Evolutionary conservation across 1,140 invertebrate species (phyloP).

Genomic region (Cydia splendana): DNA sequence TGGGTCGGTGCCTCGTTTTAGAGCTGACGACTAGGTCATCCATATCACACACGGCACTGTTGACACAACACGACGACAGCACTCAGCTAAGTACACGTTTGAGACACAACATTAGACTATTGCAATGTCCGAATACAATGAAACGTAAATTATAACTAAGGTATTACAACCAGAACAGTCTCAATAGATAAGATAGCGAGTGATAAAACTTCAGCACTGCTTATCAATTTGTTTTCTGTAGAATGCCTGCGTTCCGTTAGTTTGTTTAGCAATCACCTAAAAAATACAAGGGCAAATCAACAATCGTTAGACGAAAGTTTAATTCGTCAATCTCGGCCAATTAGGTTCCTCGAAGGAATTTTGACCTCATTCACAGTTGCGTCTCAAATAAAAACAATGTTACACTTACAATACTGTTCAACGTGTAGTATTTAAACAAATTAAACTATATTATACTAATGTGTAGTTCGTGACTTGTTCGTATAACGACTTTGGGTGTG

Average conservation of each 20-base stretch:
- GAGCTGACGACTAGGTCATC: conserved; percentile 51
- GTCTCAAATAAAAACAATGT: conserved; percentile 1
- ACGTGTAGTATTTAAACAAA: not conserved
- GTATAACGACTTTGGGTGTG: conserved; percentile 9
- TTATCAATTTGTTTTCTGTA: conserved; percentile 62
- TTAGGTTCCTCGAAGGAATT: conserved; percentile 12
- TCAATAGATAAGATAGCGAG: conserved; percentile 69
- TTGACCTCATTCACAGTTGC: not conserved
- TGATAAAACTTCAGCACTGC: conserved; percentile 51
- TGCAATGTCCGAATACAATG: conserved; percentile 49
- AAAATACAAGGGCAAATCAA: conserved; percentile 29
- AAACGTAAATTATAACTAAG: conserved; percentile 70
- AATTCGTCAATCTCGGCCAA: conserved; percentile 9
- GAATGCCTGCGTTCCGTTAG: conserved; percentile 31
- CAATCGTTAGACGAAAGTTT: conserved; percentile 19
- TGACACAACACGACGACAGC: conserved; percentile 39
- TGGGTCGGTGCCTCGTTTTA: conserved; percentile 59
- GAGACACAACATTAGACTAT: conserved; percentile 42
- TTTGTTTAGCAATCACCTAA: conserved; percentile 36
- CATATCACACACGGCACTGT: conserved; percentile 52
- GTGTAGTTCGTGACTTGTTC: conserved; percentile 3
- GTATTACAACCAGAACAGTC: conserved; percentile 53
- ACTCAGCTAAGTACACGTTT: conserved; percentile 37
- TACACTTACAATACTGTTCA: not conserved
- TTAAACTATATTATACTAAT: not conserved